Base-by-base conservation (phyloP, 1,140 invertebrate genomes). In the Pseudomyrmex pallidus region DNA sequence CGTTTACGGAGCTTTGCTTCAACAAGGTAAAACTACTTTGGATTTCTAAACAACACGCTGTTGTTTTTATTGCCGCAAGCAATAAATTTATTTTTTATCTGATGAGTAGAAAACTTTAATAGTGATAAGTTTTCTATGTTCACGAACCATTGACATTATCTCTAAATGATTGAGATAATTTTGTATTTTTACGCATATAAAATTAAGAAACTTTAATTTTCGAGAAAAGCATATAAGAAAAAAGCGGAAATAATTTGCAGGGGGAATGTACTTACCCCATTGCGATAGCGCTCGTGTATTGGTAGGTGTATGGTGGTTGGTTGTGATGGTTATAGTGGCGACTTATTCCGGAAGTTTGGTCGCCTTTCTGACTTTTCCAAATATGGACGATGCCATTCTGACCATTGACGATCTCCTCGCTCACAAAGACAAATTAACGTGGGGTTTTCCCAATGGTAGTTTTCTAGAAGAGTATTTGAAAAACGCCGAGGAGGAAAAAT, bases 331-430 rank as follows among this genome's bases (percentile, higher is more conserved):
- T 0, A 95, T 98, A 0, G 97, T 98, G 0, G 98, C 98, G 2
- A 98, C 98, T 0, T 99, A 99, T 93, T 98, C 97, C 56, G 98
- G 98, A 7, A 98, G 98, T 93, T 95, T 99, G 35, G 98, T 99
- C 0, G 98, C 98, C 4, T 98, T 98, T 91, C 95, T 99, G 9
- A 99, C 98, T 0, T 99, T 99, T 91, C 98, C 98, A 0, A 97
- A 97, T 92, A 97, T 98, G 90, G 96, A 98, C 90, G 95, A 95
- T 7, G 95, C 97, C 0, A 96, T 98, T 0, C 96, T 97, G 5
- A 97, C 96, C 0, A 91, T 98, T 0, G 94, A 96, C 8, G 97
- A 98, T 88, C 91, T 98, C 1, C 85, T 98, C 17, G 93, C 94
- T 0, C 95, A 96, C 66, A 95, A 94, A 59, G 93, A 95, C 1